Base-by-base conservation (phyloP, 2,888 invertebrate species). In the Cheilosia impressa region DNA sequence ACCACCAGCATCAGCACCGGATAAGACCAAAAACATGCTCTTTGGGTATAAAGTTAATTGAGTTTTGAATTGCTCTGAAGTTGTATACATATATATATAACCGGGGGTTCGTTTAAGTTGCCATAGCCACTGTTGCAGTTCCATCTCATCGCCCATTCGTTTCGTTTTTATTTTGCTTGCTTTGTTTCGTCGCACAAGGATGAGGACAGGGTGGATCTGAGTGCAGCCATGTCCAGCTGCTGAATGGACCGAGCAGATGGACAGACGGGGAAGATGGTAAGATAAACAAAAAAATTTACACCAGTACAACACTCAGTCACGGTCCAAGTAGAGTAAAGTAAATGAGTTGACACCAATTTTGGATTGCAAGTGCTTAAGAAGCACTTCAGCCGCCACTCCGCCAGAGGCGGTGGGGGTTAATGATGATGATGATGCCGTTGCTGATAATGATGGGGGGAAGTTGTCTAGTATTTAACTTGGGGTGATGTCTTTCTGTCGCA, bases 11-110 rank as follows among this genome's bases (percentile, higher is more conserved):
- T 77, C 80, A 79, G 69, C 10, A 75, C 78, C 60, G 57, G 80
- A 80, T 79, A 73, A 75, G 76, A 81, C 81, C 76, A 62, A 53
- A 52, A 84, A 85, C 85, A 85, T 85, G 81, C 76, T 85, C 71
- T 68, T 85, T 81, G 72, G 85, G 85, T 85, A 85, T 62, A 85
- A 85, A 80, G 85, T 85, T 85, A 85, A 85, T 85, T 85, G 85
- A 85, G 85, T 85, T 85, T 85, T 85, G 85, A 85, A 85, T 81
- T 81, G 80, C 85, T 85, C 65, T 52, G 31, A 69, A 71, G 75
- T 9, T 76, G 57, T 31, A 45, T 47, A 41, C 13, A 22, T 50
- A 4, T 43, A 27, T 38, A 27, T 38, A 34, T 27, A 9, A 3
- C 4, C 1, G 38, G 4, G 43, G 27, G 17, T 19, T 34, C 22